A percentile compares a stretch with the other conserved stretches of the same genome.
Conservation (phyloP, 64 coral and sea anemone genomes). For the Stichodactyla helianthus region DNA sequence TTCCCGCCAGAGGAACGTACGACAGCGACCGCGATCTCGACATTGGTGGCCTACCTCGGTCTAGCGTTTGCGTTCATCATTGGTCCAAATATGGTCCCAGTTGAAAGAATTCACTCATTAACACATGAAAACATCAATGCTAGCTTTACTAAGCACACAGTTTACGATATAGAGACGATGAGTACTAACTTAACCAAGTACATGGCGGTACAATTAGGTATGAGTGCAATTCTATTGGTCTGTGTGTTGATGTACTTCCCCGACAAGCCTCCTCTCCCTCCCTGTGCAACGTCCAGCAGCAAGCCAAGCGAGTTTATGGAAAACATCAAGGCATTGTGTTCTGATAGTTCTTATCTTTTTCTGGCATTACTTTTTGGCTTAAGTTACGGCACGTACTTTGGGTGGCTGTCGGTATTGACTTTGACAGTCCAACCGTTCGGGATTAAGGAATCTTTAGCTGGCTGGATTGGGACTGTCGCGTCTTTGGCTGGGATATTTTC, state of each 20-base stretch:
- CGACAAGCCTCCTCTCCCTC: conserved; percentile 43
- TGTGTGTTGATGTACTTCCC: conserved; percentile 73
- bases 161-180: background rate
- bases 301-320: background rate
- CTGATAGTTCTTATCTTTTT: conserved; percentile 19
- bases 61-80: conserved; percentile 41
- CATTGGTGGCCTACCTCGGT: conserved; percentile 50
- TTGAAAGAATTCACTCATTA: background rate
- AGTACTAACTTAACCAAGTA: conserved; percentile 16
- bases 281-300: conserved; percentile 19
- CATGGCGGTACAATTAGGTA: conserved; percentile 40
- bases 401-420: conserved; percentile 66
- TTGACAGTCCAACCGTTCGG: conserved; percentile 51
- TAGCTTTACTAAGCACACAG: background rate
- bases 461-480: conserved; percentile 65
- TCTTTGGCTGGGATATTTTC: conserved; percentile 54
- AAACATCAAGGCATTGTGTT: conserved; percentile 3
- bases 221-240: conserved; percentile 26
- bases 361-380: conserved; percentile 39
- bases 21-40: conserved; percentile 53
- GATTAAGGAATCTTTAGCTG: conserved; percentile 37
- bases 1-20: conserved; percentile 67
- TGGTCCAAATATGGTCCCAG: conserved; percentile 52
- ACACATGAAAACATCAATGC: background rate
- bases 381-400: conserved; percentile 49